phyloP scores from a whole-genome alignment of 2,888 invertebrate genomes.

The Ceriagrion tenellum region DNA sequence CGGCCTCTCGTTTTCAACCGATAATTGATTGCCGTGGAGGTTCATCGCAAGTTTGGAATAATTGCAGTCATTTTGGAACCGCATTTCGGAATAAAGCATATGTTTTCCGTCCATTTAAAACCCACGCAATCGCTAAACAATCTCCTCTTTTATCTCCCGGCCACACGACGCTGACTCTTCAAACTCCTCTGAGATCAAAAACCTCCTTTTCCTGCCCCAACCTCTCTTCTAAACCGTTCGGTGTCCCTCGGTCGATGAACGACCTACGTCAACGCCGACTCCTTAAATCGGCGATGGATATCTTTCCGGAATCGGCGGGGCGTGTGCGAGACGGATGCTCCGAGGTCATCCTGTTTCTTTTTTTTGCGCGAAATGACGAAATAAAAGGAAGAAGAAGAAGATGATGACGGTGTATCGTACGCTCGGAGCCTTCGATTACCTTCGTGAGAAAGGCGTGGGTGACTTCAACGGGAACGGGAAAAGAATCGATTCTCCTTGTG shows the following conservation, averaged over 20 bases:
- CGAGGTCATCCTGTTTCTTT: not conserved
- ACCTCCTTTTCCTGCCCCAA: not conserved
- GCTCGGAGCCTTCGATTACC: not conserved
- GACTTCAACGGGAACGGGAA: too few species aligned
- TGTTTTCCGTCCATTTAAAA: too few species aligned
- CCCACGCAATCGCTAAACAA: too few species aligned
- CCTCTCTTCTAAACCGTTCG: conserved; percentile 7
- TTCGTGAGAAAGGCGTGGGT: conserved; percentile 41
- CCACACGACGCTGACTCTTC: not conserved
- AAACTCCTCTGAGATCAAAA: too few species aligned
- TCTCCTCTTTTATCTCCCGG: not conserved
- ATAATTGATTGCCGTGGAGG: too few species aligned
- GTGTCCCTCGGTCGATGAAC: conserved; percentile 9
- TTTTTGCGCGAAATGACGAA: not conserved
- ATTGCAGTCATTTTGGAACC: too few species aligned
- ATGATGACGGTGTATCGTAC: not conserved
- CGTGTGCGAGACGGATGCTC: conserved; percentile 2
- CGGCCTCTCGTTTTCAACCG: too few species aligned
- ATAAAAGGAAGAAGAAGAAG: not conserved
- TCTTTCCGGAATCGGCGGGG: conserved; percentile 43
- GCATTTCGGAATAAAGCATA: too few species aligned
- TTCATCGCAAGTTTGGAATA: too few species aligned
- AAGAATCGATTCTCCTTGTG: not conserved
- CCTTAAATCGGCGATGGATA: conserved; percentile 51
- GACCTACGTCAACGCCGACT: conserved; percentile 64